Percentiles rank a stretch among this genome's conserved stretches.
These are phyloP conservation scores for Zosterops hypoxanthus DNA, from an alignment of 2,113 vertebrate genomes.

Conservation along the genomic window DNA sequence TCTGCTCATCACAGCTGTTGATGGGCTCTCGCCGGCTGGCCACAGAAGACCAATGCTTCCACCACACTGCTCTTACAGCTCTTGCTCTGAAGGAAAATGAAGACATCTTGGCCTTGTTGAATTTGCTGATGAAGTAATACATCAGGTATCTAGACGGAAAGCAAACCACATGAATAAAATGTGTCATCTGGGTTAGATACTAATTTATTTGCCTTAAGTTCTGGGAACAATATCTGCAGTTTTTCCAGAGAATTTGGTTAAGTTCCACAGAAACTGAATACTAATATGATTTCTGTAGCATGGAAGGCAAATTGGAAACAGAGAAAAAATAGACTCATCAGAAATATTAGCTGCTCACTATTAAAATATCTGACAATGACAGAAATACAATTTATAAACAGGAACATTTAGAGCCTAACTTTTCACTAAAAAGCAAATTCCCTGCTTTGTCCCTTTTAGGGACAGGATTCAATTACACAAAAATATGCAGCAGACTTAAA, in stretches of 20 bases:
- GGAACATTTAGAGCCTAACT: conserved; percentile 48
- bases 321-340: conserved; percentile 18
- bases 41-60: conserved; percentile 23
- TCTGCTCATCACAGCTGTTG: conserved; percentile 60
- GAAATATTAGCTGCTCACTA: not conserved
- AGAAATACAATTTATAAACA: conserved; percentile 3
- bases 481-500: conserved; percentile 56
- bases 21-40: conserved; percentile 51
- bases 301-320: conserved; percentile 8
- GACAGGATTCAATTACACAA: conserved; percentile 70
- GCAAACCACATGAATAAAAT: conserved; percentile 17
- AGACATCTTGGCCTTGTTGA: conserved; percentile 76
- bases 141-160: conserved; percentile 72
- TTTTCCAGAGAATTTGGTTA: not conserved
- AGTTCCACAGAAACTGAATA: conserved; percentile 19
- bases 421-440: conserved; percentile 57
- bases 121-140: conserved; percentile 66
- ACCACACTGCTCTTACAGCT: conserved; percentile 11
- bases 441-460: conserved; percentile 35
- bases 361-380: not conserved
- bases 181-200: not conserved
- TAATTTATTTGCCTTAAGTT: conserved; percentile 9
- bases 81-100: conserved; percentile 76
- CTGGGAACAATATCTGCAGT: conserved; percentile 11
- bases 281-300: conserved; percentile 22